Evolutionary conservation across 2,888 invertebrate genomes (phyloP), one percentile per base, ranked within the genome.

Genomic region (Automeris io): DNA sequence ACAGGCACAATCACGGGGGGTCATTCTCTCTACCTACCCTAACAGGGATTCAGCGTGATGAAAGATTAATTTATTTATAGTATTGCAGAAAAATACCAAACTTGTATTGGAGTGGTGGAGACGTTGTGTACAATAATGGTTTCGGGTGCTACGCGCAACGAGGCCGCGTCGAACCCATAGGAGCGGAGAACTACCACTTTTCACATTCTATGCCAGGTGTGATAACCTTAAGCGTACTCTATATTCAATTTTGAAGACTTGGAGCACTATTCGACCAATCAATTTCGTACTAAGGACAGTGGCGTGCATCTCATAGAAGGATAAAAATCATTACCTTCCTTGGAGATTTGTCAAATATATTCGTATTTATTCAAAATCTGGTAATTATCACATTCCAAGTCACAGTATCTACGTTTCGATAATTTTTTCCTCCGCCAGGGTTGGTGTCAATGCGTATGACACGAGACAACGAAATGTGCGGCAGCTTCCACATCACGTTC

Each of bases 401-500:
- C 9, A 4, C 2, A 4, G n/a, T 2, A 2, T 23, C 9, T 2
- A 25, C 3, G 9, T 25, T n/a, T 25, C 3, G 9, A 11, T n/a
- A n/a, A n/a, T 25, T 5, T 11, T 2, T 11, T 25, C 4, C 4
- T 35, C 18, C n/a, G 6, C 0, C 48, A 85, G 90, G 90, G 16
- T 58, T 89, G 16, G 44, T 90, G 21, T 88, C 90, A 2, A 89
- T 88, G 83, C 69, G 67, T 1, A 75, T 78, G 45, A 78, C 82
- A 0, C 51, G 55, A 0, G 71, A 79, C 37, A 60, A 85, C 40
- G 79, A 74, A 32, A 75, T 87, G 54, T 86, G 88, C 41, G 89
- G 89, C 0, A 77, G 80, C 23, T 90, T 89, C 61, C 89, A 88
- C 63, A 75, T 90, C 33, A 89, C 88, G 0, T 90, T 89, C 55